Evolutionary conservation across 1,140 invertebrate species (phyloP), one percentile per base, ranked within the genome.

Genomic region (Penaeus indicus): DNA sequence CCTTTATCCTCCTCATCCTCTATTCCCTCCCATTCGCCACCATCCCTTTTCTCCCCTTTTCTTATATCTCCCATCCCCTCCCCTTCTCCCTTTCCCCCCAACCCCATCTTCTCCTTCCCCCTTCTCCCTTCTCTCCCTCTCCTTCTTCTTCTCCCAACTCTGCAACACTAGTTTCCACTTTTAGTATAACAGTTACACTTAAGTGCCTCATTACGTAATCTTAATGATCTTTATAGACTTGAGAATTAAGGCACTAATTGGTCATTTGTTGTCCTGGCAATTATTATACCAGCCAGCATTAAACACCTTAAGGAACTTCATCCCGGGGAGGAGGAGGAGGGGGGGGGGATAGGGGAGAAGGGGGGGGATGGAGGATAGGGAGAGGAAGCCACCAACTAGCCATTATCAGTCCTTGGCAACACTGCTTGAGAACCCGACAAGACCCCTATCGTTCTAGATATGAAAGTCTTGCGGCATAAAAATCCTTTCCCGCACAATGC

Each of bases 371-470:
- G 2, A 2, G 32, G 32, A 32, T 32, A 7, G 11, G 47, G 4
- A 47, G 47, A 47, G 47, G 47, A 47, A 47, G 47, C 47, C 47
- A 47, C 47, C 47, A 47, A 47, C 47, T 47, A 47, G 47, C 47
- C 47, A 47, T 47, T 47, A 47, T 47, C 47, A 47, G 47, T 47
- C 47, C 47, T 47, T 47, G 47, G 47, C 47, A 47, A 47, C 47
- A 47, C 47, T 47, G 47, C 47, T 62, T 62, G 0, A 27, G 16
- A 62, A 8, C 54, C 64, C 32, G 11, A 42, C 60, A 72, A 47
- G 82, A 47, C 64, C 82, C 7, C 21, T 72, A 84, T 84, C 85
- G 32, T 19, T 61, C 67, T 27, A n/a, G 62, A 79, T 80, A 79
- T 42, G 21, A 62, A 80, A 32, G 64, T 78, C 60, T 47, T 75